Evolutionary conservation across 2,888 invertebrate species (phyloP).

Genomic region (Callyntrura guangdongensis): DNA sequence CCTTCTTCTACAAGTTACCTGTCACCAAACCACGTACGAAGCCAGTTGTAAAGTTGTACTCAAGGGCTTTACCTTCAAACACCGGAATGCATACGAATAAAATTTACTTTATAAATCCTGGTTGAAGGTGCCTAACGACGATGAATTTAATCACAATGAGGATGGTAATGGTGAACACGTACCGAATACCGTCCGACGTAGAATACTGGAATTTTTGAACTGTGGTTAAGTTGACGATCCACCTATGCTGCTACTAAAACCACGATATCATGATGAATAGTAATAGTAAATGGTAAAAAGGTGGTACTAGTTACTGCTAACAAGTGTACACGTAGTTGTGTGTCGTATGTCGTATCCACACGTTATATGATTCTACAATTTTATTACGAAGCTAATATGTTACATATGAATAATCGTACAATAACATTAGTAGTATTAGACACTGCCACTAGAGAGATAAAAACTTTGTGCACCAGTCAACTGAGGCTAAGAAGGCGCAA

Average conservation of each 20-base stretch:
- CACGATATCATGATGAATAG: conserved; percentile 43
- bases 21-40: too few relatives aligned
- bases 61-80: too few relatives aligned
- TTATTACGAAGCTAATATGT: conserved; percentile 54
- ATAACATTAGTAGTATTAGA: conserved; percentile 58
- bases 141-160: conserved; percentile 9
- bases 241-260: conserved; percentile 45
- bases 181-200: conserved; percentile 30
- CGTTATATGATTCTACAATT: conserved; percentile 40
- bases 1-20: too few relatives aligned
- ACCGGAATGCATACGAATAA: too few relatives aligned
- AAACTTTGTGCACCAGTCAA: conserved; percentile 37
- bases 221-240: conserved; percentile 50
- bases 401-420: conserved; percentile 63
- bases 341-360: conserved; percentile 3
- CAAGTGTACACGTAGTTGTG: conserved; percentile 34
- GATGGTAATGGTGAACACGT: conserved; percentile 9
- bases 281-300: neutral
- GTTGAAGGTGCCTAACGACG: neutral
- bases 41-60: too few relatives aligned
- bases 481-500: conserved; percentile 50
- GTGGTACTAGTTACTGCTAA: conserved; percentile 25
- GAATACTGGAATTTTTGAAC: conserved; percentile 56
- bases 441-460: conserved; percentile 31
- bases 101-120: neutral